Evolutionary conservation across 2,113 vertebrate species (phyloP), one percentile per base, ranked within the genome.

Genomic region (Seriola rivoliana): DNA sequence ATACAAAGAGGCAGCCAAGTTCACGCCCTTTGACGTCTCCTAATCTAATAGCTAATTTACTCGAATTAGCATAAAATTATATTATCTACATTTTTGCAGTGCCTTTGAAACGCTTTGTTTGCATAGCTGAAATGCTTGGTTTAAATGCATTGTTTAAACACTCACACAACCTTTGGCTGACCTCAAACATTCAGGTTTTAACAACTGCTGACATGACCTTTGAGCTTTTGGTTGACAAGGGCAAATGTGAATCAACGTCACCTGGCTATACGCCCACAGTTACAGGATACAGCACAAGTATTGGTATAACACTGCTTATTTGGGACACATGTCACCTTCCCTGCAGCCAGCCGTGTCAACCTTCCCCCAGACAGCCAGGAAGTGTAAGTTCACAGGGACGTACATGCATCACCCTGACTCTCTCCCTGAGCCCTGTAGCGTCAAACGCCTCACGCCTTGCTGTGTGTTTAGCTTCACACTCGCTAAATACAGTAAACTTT

Each of bases 121-220:
- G 62, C 60, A 69, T 75, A 57, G 57, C 38, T 75, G n/a, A 75
- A 64, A 78, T 66, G 48, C 58, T 70, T 57, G 23, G 48, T 68
- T 81, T 72, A 81, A 46, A 82, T 34, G 25, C 58, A 75, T 50
- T 58, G 59, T 81, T 81, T 80, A 67, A 85, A 69, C 70, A 60
- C 73, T 71, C 36, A 67, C 52, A 19, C 21, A 6, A 84, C 84
- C 81, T 80, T 82, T 75, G 54, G 21, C 29, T 62, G 82, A 87
- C 82, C 82, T 46, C 63, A 55, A 38, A 55, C 75, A 69, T 55
- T 69, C 68, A 71, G 21, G 7, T 34, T 89, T 60, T 85, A 85
- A 78, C 71, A 78, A 79, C 74, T 78, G 85, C 52, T 65, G 58
- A 88, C 78, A 60, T 86, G 78, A 86, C 82, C 88, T 88, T 74